Conservation (phyloP, 2,113 vertebrate species). For the Quiscalus mexicanus region DNA sequence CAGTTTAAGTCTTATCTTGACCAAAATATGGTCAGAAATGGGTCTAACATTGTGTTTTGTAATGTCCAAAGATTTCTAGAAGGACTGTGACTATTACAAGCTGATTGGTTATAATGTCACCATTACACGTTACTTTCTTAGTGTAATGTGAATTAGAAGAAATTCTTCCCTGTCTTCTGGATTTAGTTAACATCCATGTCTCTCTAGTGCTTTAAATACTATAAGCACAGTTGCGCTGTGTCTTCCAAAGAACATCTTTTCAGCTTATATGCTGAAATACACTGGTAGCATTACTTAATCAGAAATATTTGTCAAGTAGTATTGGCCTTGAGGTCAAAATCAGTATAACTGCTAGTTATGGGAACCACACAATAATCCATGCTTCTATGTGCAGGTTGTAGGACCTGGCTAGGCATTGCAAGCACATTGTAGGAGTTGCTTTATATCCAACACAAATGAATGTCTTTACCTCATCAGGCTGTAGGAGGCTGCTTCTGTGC, state of each 20-base stretch:
- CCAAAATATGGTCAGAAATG: not conserved
- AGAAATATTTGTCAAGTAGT: not conserved
- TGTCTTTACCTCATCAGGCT: not conserved
- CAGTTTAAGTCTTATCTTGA: not conserved
- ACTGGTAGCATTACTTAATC: not conserved
- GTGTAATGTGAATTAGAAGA: not conserved
- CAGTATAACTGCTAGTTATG: not conserved
- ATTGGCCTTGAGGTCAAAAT: not conserved
- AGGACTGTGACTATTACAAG: not conserved
- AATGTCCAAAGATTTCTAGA: not conserved
- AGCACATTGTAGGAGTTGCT: not conserved
- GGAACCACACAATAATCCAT: not conserved
- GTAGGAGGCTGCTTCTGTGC: not conserved
- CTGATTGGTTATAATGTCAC: not conserved
- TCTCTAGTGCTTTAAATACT: not conserved
- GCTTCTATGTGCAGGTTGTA: rapidly evolving
- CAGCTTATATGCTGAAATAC: not conserved
- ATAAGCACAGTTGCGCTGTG: not conserved
- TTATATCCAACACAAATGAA: not conserved
- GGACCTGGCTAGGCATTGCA: not conserved
- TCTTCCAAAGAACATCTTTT: not conserved
- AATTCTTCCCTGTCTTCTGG: not conserved
- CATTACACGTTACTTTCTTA: not conserved
- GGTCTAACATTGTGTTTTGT: not conserved
- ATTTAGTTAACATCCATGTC: not conserved